Evolutionary conservation across 2,888 invertebrate species (phyloP), one percentile per base, ranked within the genome.

Genomic region (Oligia strigilis): DNA sequence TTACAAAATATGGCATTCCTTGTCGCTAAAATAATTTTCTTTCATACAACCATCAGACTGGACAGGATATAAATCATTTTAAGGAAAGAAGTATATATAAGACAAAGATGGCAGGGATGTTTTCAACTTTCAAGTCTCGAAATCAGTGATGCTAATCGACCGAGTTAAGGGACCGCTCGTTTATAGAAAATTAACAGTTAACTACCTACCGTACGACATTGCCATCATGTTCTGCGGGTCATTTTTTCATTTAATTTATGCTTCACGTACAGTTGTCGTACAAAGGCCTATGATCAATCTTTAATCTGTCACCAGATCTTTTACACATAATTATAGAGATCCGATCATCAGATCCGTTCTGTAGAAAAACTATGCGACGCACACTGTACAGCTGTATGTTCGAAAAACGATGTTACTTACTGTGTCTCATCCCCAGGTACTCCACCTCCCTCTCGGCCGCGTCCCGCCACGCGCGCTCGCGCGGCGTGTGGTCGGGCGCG

Each of bases 401-500:
- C 52, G 5, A 8, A 55, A 19, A 55, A 55, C 52, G 52, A 55
- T 19, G 6, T 3, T 17, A 55, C 19, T 55, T 6, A 55, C 52
- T 8, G 52, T 55, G 55, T 19, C 19, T 2, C 17, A 19, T 17
- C 36, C 23, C 6, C 92, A 97, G 98, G 82, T 98, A 97, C 90
- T 89, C 93, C 3, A 88, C 92, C 5, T 96, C 97, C 23, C 94
- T 98, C 4, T 77, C 91, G 0, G 97, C 97, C 0, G 98, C 98
- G 0, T 97, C 97, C 75, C 90, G 86, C 1, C 97, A 97, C 4
- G 98, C 98, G 0, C 96, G 97, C 0, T 96, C 95, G 73, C 97
- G 98, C 87, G 98, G 98, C 17, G 92, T 97, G 73, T 98, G 97
- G 94, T 97, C 98, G 0, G 98, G 98, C 4, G 95, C 97, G 0